These are phyloP conservation scores for Percopsis transmontana DNA, from an alignment of 2,113 vertebrate species.

Conservation along the genomic window DNA sequence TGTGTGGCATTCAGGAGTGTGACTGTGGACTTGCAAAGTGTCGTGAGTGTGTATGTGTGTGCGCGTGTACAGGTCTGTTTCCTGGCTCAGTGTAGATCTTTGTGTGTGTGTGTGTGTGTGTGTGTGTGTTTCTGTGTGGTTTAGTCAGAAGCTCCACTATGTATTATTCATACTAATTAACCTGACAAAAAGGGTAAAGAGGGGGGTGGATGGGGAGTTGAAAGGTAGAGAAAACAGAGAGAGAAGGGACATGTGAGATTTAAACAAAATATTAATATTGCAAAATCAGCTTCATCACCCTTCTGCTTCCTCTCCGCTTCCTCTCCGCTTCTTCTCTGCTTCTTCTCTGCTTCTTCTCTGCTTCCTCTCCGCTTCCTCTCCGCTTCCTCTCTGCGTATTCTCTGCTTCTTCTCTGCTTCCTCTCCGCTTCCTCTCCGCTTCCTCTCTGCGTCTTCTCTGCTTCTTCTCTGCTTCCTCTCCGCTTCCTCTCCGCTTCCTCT, in stretches of 20 bases:
- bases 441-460: too few relatives aligned
- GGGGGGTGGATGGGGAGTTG: not conserved
- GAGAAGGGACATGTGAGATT: not conserved
- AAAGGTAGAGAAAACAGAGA: not conserved
- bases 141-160: constrained; percentile 60
- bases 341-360: too few relatives aligned
- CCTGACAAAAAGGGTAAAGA: constrained; percentile 53
- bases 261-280: not conserved
- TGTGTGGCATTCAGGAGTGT: not conserved
- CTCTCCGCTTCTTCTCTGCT: too few relatives aligned
- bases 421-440: too few relatives aligned
- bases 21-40: not conserved
- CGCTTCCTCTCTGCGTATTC: too few relatives aligned
- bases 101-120: not conserved
- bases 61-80: not conserved
- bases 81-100: not conserved
- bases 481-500: too few relatives aligned
- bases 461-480: too few relatives aligned
- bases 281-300: not conserved
- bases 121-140: constrained; percentile 29
- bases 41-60: constrained; percentile 11
- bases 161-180: constrained; percentile 74
- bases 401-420: too few relatives aligned
- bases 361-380: too few relatives aligned
- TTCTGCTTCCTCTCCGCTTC: not conserved